phyloP scores from a whole-genome alignment of 1,140 invertebrate species.

The Zelostemma sp. region DNA sequence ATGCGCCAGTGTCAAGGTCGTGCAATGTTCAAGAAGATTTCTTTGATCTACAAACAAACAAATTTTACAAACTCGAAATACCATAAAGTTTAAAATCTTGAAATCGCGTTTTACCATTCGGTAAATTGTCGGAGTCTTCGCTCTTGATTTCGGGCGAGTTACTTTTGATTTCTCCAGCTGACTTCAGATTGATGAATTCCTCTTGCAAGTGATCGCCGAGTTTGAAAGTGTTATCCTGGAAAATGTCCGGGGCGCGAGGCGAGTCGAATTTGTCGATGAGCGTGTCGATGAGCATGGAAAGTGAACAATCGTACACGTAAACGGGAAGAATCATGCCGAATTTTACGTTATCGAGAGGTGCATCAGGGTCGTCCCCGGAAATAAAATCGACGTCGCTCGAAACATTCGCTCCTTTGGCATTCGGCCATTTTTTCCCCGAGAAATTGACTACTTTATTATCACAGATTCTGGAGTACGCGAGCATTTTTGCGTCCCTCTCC shows the following conservation, averaged over 20 bases:
- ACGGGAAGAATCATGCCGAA: slow-evolving; percentile 72
- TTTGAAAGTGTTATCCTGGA: slow-evolving; percentile 71
- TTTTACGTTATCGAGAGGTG: slow-evolving; percentile 40
- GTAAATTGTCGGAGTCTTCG: slow-evolving; percentile 67
- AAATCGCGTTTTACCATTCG: too few species aligned
- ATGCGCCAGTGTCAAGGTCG: slow-evolving; percentile 73
- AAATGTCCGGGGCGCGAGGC: slow-evolving; percentile 67
- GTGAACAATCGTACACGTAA: slow-evolving; percentile 79
- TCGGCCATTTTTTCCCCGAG: slow-evolving; percentile 25
- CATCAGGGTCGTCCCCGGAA: slow-evolving; percentile 15
- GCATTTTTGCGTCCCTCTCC: slow-evolving; percentile 70
- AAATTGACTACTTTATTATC: slow-evolving; percentile 29
- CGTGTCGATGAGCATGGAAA: slow-evolving; percentile 73
- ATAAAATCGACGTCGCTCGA: slow-evolving; percentile 21
- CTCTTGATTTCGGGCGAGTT: slow-evolving; percentile 66
- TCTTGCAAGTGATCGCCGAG: slow-evolving; percentile 56
- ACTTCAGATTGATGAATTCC: slow-evolving; percentile 66
- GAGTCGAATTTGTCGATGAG: slow-evolving; percentile 71
- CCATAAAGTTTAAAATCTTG: too few species aligned
- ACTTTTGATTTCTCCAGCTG: slow-evolving; percentile 57
- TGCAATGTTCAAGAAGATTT: slow-evolving; percentile 75
- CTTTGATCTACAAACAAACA: slow-evolving; percentile 61
- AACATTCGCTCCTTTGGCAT: slow-evolving; percentile 19
- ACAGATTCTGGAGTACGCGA: slow-evolving; percentile 56
- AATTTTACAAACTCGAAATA: neutral